phyloP scores from a whole-genome alignment of 2,797 vertebrate species.

The Coracias cyanogaster region DNA sequence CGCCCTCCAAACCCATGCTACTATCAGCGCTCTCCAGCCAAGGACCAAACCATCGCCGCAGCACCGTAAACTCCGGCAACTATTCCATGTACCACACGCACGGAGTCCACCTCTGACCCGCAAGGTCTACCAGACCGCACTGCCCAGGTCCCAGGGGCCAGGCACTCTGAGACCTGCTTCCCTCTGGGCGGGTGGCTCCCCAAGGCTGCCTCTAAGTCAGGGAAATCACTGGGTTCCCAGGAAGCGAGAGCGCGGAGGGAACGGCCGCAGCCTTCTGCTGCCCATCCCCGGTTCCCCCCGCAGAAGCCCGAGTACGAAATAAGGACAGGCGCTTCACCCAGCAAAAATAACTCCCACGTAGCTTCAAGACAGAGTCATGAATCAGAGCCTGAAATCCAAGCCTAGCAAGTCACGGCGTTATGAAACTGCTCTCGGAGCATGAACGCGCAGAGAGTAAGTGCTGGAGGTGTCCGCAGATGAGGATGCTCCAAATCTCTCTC shows the following conservation, averaged over 20 bases:
- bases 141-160: no score
- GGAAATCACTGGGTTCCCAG: not conserved
- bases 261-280: not conserved
- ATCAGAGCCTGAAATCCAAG: not conserved
- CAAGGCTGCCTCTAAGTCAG: not conserved
- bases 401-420: not conserved
- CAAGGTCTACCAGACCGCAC: not conserved
- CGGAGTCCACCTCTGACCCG: no score
- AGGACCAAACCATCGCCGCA: rapidly evolving
- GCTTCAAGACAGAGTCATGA: not conserved
- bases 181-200: rapidly evolving
- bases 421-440: not conserved
- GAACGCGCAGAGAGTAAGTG: not conserved
- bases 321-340: not conserved
- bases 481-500: not conserved
- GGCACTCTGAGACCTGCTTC: not conserved
- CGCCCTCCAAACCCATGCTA: rapidly evolving
- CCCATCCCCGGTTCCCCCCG: not conserved
- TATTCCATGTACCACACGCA: no score
- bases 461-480: not conserved
- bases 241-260: rapidly evolving
- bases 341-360: not conserved
- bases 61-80: no score
- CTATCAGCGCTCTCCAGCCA: not conserved
- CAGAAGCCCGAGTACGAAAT: not conserved